Evolutionary conservation across 1,140 invertebrate genomes (phyloP), one percentile per base, ranked within the genome.

Genomic region (Grapholita molesta): DNA sequence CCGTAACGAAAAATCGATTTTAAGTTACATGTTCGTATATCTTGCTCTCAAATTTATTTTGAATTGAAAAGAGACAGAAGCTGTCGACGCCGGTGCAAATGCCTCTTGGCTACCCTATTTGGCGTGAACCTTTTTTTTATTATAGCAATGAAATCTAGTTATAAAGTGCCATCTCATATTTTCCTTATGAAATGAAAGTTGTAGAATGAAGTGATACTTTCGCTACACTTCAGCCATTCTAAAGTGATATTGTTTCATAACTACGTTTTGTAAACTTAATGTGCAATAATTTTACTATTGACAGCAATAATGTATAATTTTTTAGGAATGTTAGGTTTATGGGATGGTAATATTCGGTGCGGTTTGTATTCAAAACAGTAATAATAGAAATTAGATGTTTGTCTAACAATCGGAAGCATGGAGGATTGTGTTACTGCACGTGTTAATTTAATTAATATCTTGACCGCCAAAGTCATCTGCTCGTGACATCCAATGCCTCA

Each of bases 161-260:
- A 61, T 64, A 69, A 69, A 64, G 73, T 75, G 73, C 73, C 73
- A 75, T 75, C 53, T 53, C 24, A 61, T 42, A 69, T 70, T 75
- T 75, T 70, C 73, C 73, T 25, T 61, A 61, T 61, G 28, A 30
- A 28, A 61, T 28, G 55, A 28, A 61, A 30, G 55, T 25, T 25
- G 8, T 28, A 30, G 55, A 18, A 11, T 61, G 25, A 48, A n/a
- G 55, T 28, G 25, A 30, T 30, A 25, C 24, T 23, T 53, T 21
- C 11, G 25, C n/a, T 24, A 21, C 12, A 11, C 24, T 57, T 48
- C 42, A 21, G 42, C 21, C 6, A 21, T 48, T 48, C n/a, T 21
- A 48, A 48, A 48, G 53, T 57, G 24, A 28, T 57, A 25, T 25
- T 25, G 12, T 28, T 42, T 12, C 21, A 57, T 53, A 38, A 53